phyloP scores from a whole-genome alignment of 2,888 invertebrate species.

The Diploptera punctata region DNA sequence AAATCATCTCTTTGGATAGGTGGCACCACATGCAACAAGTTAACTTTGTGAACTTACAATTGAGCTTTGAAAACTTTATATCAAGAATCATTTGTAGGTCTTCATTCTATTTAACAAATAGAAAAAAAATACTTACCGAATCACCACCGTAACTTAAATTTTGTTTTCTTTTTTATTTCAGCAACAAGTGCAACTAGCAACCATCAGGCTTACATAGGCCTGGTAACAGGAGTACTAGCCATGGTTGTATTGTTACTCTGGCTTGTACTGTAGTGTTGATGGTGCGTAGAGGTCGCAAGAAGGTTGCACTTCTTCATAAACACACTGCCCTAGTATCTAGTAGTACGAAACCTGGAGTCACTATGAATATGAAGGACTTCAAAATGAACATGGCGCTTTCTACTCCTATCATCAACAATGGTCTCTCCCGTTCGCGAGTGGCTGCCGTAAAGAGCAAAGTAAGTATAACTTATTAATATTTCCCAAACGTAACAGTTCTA shows the following conservation, averaged over 20 bases:
- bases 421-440: conserved; percentile 54
- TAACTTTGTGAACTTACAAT: no score
- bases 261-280: conserved; percentile 70
- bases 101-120: no score
- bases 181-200: conserved; percentile 66
- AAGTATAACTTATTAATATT: no score
- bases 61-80: no score
- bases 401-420: conserved; percentile 63
- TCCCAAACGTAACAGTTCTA: no score
- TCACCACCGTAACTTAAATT: no score
- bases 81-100: no score
- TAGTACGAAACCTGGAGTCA: conserved; percentile 61
- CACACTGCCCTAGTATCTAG: conserved; percentile 65
- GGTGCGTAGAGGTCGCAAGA: conserved; percentile 69
- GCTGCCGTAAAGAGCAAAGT: conserved; percentile 47
- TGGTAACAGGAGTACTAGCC: conserved; percentile 71
- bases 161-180: conserved; percentile 43
- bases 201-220: conserved; percentile 64
- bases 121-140: neutral
- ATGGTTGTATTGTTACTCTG: conserved; percentile 68
- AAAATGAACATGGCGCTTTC: conserved; percentile 59
- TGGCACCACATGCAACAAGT: no score
- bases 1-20: no score
- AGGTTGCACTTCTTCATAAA: conserved; percentile 67
- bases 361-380: conserved; percentile 65